These are phyloP conservation scores for Gymnocypris eckloni DNA, from an alignment of 2,797 vertebrate genomes.

Conservation along the genomic window DNA sequence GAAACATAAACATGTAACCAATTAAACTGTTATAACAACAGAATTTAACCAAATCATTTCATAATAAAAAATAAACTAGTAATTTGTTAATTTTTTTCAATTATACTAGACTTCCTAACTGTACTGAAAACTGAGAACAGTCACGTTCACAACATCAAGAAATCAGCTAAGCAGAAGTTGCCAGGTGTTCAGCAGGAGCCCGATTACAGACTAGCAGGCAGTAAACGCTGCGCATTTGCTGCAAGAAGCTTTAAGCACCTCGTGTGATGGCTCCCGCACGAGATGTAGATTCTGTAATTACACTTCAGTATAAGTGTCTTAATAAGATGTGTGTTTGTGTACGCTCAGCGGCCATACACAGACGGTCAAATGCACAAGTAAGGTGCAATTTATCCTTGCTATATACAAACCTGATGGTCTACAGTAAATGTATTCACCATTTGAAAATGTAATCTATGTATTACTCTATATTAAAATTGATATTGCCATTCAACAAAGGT, in stretches of 20 bases:
- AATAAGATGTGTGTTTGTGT: background rate
- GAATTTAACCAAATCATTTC: background rate
- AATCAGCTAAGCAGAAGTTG: conserved; percentile 42
- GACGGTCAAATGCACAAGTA: background rate
- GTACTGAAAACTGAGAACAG: background rate
- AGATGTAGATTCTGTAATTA: conserved; percentile 33
- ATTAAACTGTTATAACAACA: background rate
- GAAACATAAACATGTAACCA: background rate
- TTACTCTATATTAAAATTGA: background rate
- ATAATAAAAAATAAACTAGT: background rate
- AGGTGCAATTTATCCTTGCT: background rate
- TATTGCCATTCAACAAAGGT: background rate
- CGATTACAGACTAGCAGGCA: conserved; percentile 74
- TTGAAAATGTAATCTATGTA: background rate
- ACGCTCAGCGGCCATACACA: background rate
- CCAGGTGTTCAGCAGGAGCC: conserved; percentile 66
- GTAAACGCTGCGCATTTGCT: conserved; percentile 75
- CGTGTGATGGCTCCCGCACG: conserved; percentile 73
- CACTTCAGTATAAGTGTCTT: background rate
- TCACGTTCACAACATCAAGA: background rate
- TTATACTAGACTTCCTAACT: background rate
- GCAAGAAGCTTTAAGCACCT: conserved; percentile 70
- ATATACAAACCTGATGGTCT: background rate
- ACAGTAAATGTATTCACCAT: background rate
- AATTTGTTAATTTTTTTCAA: background rate